These are phyloP conservation scores for Geopemphigus sp. DNA, from an alignment of 1,140 invertebrate genomes.

Conservation along the genomic window DNA sequence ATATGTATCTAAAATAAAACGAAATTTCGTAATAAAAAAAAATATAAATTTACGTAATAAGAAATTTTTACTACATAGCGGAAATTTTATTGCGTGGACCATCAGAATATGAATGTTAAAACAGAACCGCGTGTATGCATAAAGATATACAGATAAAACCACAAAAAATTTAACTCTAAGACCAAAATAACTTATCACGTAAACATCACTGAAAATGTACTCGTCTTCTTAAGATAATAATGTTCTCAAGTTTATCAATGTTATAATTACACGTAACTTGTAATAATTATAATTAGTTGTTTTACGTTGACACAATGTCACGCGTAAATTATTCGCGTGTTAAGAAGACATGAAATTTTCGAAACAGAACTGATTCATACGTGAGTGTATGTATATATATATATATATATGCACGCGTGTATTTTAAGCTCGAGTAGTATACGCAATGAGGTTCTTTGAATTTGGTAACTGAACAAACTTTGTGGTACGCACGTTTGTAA, in stretches of 20 bases:
- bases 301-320: not conserved
- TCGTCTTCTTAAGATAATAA: not conserved
- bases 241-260: not conserved
- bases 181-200: not conserved
- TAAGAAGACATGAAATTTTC: not conserved
- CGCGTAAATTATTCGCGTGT: not conserved
- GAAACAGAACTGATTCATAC: conserved; percentile 8
- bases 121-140: not conserved
- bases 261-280: not conserved
- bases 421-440: conserved; percentile 3
- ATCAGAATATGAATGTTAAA: not conserved
- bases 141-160: not conserved
- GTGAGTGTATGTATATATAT: not conserved
- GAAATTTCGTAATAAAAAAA: not conserved
- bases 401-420: not conserved
- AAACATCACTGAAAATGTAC: conserved; percentile 10
- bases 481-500: conserved; percentile 15
- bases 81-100: not conserved
- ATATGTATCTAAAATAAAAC: not conserved
- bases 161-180: not conserved
- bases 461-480: conserved; percentile 5
- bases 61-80: not conserved
- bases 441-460: not conserved
- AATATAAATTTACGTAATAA: not conserved
- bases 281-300: not conserved